phyloP scores from a whole-genome alignment of 2,888 invertebrate species.

The Exocentrus adspersus region DNA sequence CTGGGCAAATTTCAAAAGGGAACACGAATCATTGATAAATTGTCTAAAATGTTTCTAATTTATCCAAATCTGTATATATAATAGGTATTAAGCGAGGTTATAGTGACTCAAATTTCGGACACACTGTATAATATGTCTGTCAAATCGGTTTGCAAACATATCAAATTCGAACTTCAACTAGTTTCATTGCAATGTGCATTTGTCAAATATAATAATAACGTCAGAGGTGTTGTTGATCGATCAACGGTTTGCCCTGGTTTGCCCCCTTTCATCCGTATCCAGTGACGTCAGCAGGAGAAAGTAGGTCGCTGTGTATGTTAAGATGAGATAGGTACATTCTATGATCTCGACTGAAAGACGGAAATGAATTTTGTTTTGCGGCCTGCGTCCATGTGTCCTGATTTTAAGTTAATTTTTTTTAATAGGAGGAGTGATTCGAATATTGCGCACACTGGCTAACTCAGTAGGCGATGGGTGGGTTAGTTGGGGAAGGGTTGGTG shows the following conservation, averaged over 20 bases:
- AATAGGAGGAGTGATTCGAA: too few species aligned
- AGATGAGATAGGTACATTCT: constrained; percentile 21
- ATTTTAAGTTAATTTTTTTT: too few species aligned
- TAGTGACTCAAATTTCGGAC: too few species aligned
- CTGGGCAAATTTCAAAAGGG: too few species aligned
- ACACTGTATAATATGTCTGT: not conserved
- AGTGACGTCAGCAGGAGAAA: constrained; percentile 44
- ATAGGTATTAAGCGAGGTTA: too few species aligned
- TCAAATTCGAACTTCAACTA: constrained; percentile 12
- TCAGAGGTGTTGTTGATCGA: constrained; percentile 45
- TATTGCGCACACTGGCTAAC: too few species aligned
- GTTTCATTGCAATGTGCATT: constrained; percentile 33
- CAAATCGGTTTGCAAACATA: not conserved
- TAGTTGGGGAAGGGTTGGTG: too few species aligned
- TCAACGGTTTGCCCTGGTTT: constrained; percentile 34
- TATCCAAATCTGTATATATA: too few species aligned
- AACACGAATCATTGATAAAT: too few species aligned
- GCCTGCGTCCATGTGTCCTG: constrained; percentile 20
- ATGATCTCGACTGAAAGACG: constrained; percentile 14
- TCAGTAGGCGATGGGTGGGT: too few species aligned
- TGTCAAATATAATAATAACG: constrained; percentile 39
- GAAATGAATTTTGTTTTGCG: constrained; percentile 17
- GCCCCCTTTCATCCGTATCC: constrained; percentile 33
- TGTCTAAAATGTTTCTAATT: too few species aligned
- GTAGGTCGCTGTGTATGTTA: constrained; percentile 43